phyloP scores from a whole-genome alignment of 2,113 vertebrate genomes.

The Phaetusa simplex region DNA sequence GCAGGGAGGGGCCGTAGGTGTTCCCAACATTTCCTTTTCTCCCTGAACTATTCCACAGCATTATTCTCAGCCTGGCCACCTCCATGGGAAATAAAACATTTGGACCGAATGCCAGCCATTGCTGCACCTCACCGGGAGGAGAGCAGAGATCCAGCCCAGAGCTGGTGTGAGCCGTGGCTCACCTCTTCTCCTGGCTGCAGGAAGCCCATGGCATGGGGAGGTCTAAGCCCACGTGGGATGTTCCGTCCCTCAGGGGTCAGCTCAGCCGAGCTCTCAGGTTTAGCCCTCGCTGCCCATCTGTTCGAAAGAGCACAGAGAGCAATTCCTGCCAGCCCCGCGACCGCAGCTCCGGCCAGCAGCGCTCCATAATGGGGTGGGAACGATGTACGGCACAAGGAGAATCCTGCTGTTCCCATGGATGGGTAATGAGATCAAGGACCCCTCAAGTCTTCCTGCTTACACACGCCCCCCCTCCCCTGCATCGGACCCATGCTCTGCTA shows the following conservation, averaged over 20 bases:
- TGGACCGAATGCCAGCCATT: neutral
- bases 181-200: neutral
- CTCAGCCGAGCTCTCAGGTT: neutral
- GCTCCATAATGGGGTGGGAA: neutral
- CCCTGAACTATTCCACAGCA: neutral
- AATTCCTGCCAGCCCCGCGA: fast-evolving
- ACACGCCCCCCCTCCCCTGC: neutral
- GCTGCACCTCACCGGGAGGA: neutral
- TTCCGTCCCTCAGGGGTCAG: neutral
- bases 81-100: neutral
- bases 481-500: neutral
- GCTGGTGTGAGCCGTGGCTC: neutral
- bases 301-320: neutral
- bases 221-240: neutral
- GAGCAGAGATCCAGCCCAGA: neutral
- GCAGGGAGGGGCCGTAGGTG: fast-evolving
- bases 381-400: neutral
- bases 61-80: neutral
- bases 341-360: fast-evolving
- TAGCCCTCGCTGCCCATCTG: fast-evolving
- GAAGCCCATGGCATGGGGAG: neutral
- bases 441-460: neutral
- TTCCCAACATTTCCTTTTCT: neutral
- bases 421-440: neutral
- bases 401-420: neutral